Evolutionary conservation across 2,113 vertebrate species (phyloP).

Genomic region (Macquaria ambigua): DNA sequence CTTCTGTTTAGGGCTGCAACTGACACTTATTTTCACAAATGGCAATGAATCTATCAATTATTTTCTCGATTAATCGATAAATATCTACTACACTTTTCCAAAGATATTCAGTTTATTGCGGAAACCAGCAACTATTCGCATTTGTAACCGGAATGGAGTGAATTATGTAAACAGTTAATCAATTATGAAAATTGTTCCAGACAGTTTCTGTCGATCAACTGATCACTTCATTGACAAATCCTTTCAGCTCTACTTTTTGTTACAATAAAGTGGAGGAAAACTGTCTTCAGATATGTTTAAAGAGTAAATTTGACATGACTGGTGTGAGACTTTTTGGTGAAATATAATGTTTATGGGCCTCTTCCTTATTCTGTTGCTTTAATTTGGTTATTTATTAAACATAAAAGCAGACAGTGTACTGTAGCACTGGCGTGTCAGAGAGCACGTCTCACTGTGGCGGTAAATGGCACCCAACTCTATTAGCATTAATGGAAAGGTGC

Average conservation of each 20-base stretch:
- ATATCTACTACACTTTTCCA: not conserved
- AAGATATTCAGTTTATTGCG: not conserved
- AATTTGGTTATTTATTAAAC: not conserved
- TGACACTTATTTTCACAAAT: not conserved
- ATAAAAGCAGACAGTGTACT: constrained; percentile 25
- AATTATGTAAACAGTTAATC: not conserved
- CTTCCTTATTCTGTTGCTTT: not conserved
- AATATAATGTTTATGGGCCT: not conserved
- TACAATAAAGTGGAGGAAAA: not conserved
- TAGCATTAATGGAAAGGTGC: constrained; percentile 74
- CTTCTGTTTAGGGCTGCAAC: not conserved
- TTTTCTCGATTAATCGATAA: not conserved
- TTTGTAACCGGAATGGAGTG: not conserved
- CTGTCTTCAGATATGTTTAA: not conserved
- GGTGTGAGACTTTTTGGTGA: not conserved
- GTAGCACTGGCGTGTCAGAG: constrained; percentile 48
- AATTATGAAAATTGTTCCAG: not conserved
- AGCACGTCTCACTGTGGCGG: constrained; percentile 38
- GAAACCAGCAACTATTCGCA: not conserved
- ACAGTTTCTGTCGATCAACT: not conserved
- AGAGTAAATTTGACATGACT: not conserved
- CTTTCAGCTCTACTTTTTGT: not conserved
- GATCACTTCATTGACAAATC: not conserved
- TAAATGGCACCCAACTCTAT: constrained; percentile 64
- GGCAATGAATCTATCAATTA: not conserved